phyloP scores from a whole-genome alignment of 2,797 vertebrate species.

The Lepilemur septentrionalis region DNA sequence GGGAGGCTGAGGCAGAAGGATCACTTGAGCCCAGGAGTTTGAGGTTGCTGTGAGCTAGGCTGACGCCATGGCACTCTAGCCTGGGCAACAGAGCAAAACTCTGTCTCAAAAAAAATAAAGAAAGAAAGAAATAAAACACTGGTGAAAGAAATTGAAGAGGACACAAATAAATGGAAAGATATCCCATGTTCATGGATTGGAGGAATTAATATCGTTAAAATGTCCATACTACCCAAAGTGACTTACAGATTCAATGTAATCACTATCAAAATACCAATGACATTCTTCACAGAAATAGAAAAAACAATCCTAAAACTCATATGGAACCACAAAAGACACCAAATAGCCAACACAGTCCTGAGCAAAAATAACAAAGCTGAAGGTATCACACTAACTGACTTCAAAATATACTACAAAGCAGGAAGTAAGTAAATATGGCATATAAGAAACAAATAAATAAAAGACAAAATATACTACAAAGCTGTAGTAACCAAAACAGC shows the following conservation, averaged over 20 bases:
- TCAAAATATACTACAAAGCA: not conserved
- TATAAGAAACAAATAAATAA: too few relatives aligned
- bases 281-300: not conserved
- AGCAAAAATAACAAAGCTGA: not conserved
- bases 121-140: not conserved
- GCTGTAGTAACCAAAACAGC: not conserved
- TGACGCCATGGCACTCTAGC: too few relatives aligned
- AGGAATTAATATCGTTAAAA: not conserved
- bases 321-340: not conserved
- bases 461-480: not conserved
- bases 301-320: not conserved
- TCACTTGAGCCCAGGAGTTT: too few relatives aligned
- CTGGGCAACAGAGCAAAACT: too few relatives aligned
- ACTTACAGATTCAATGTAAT: not conserved
- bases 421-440: too few relatives aligned
- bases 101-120: not conserved
- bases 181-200: not conserved
- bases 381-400: not conserved
- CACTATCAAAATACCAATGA: not conserved
- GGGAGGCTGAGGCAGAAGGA: too few relatives aligned
- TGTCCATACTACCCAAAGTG: not conserved
- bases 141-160: not conserved
- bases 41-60: too few relatives aligned
- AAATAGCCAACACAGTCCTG: not conserved
- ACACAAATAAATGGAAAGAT: not conserved